Conservation (phyloP, 2,113 vertebrate species). For the Eulemur macaco region DNA sequence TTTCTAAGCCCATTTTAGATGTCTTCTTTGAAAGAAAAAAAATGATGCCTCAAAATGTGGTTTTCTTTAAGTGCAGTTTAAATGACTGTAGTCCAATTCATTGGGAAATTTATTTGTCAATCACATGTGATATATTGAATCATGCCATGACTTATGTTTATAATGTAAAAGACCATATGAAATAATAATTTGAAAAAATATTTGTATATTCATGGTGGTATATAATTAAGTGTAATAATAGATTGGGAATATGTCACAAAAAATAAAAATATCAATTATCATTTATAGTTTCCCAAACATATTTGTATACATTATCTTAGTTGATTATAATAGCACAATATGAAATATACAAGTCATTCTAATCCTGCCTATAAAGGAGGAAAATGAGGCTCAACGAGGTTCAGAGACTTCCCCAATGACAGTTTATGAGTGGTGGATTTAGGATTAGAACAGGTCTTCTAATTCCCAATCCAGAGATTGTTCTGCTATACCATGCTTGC, state of each 20-base stretch:
- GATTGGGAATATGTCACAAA: neutral
- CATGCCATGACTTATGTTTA: neutral
- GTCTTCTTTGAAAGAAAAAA: slow-evolving; percentile 28
- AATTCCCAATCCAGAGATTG: neutral
- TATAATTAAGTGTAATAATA: neutral
- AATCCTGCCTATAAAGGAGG: neutral
- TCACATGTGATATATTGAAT: neutral
- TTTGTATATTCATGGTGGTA: neutral
- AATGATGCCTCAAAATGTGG: neutral
- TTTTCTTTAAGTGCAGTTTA: neutral
- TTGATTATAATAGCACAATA: neutral
- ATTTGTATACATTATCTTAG: neutral
- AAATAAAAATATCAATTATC: neutral
- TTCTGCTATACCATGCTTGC: neutral
- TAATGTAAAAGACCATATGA: neutral
- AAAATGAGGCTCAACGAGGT: neutral
- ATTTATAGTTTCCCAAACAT: neutral
- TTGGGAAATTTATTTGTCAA: neutral
- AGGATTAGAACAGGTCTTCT: neutral
- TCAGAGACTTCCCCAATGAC: neutral
- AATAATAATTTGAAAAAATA: neutral
- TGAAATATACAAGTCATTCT: slow-evolving; percentile 1
- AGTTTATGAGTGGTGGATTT: neutral
- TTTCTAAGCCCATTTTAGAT: slow-evolving; percentile 44
- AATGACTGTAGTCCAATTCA: neutral